Base-by-base conservation (phyloP, 2,113 vertebrate genomes). In the Misgurnus mizolepis region DNA sequence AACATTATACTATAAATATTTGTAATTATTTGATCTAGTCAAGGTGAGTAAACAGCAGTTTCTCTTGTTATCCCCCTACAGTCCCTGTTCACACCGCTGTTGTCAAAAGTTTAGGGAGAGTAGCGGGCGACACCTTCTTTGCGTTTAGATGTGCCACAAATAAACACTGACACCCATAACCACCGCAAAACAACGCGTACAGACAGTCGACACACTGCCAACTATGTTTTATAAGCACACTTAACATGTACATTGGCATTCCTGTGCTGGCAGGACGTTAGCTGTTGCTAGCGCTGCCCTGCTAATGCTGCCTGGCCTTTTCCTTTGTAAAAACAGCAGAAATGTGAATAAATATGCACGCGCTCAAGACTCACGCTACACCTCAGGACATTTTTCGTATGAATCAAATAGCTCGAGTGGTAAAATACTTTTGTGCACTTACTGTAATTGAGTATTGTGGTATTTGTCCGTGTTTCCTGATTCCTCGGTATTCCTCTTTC, bases 391-490 rank as follows among this genome's bases (percentile, higher is more conserved):
- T 6, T 5, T 12, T 14, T 14, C 10, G 11, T 14, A 56, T 5
- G 22, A 53, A 14, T 17, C 27, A 74, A 34, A 64, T 17, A 9
- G 40, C 4, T 3, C 50, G 11, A 53, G 41, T 8, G 47, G 18
- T 41, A 34, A 22, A 50, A 58, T 2, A 49, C 9, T 6, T 6
- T 18, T 47, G 40, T 64, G 47, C 47, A 72, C 85, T 85, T 82
- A 84, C 82, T 83, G 68, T 78, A 67, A 68, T 73, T 61, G 47
- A 73, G 64, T 81, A 64, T 71, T 71, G 81, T 69, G 61, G 64
- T 81, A 73, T 85, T 81, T 84, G 67, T 82, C 78, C 71, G 77
- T 80, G 87, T 86, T 87, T 87, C 87, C 87, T 85, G 86, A 84
- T 83, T 85, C 71, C 83, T 86, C 55, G 67, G 79, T 84, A 83